phyloP scores from a whole-genome alignment of 2,797 vertebrate species.

The Tenualosa ilisha region DNA sequence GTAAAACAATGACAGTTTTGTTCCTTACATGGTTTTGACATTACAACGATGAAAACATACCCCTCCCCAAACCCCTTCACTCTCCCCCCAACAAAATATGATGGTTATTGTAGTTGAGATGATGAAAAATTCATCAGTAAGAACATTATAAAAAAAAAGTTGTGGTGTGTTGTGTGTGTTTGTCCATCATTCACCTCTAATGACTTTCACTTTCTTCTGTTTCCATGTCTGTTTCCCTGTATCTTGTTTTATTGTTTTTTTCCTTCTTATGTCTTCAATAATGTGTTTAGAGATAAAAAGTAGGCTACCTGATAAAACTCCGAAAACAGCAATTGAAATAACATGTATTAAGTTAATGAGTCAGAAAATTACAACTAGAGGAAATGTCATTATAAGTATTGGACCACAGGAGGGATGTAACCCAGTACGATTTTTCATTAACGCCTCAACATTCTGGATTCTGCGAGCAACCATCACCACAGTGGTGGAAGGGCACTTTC shows the following conservation, averaged over 20 bases:
- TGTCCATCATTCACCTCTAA: neutral
- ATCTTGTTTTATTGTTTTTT: neutral
- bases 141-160: neutral
- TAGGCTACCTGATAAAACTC: neutral
- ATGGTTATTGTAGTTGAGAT: neutral
- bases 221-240: neutral
- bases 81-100: neutral
- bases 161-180: neutral
- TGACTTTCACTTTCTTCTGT: neutral
- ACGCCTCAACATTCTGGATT: neutral
- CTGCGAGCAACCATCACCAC: neutral
- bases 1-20: slow-evolving; percentile 18
- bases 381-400: no score
- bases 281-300: neutral
- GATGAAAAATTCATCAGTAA: neutral
- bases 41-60: neutral
- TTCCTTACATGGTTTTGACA: slow-evolving; percentile 22
- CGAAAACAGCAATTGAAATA: neutral
- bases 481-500: neutral
- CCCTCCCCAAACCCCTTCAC: neutral
- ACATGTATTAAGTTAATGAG: neutral
- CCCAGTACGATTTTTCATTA: neutral
- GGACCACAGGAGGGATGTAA: neutral
- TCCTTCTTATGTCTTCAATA: neutral
- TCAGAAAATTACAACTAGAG: neutral